Base-by-base conservation (phyloP, 2,797 vertebrate genomes). In the Phoeniculus purpureus region DNA sequence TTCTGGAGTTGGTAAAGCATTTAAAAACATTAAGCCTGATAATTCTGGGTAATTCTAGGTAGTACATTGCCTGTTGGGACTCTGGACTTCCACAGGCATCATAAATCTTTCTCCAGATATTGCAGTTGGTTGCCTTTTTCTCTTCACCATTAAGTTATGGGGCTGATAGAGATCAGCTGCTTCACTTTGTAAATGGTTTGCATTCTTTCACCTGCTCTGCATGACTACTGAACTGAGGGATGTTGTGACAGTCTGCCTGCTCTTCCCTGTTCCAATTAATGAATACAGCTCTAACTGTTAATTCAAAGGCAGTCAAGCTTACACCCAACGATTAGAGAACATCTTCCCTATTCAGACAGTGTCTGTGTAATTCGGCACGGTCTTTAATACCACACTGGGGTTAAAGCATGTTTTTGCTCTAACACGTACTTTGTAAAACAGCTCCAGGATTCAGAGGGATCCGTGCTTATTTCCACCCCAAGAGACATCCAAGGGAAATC, bases 221-320 rank as follows among this genome's bases (percentile, higher is more conserved):
- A 94, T 97, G 96, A 92, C 96, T 96, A 93, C 96, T 96, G 97
- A 97, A 97, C 95, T 96, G 96, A 96, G 82, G 92, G 85, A 22
- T 96, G 96, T 97, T 98, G 96, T 98, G 97, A 97, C 97, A 97
- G 94, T 82, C 85, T 94, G 96, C 94, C 94, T 10, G 47, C 87
- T 97, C 95, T 96, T 94, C 93, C 94, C 92, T 94, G 86, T 81
- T 96, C 96, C 97, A 95, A 97, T 97, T 97, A 98, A 97, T 97
- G 96, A 97, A 97, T 95, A 96, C 93, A 97, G 91, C 87, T 96
- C 96, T 94, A 96, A 96, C 96, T 96, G 96, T 97, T 97, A 97
- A 97, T 97, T 97, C 97, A 97, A 95, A 97, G 89, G 96, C 96
- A 97, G 94, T 96, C 96, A 97, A 97, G 96, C 97, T 97, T 97